Conservation (phyloP, 23 tunicate genomes). For the Halocynthia aurantium region DNA sequence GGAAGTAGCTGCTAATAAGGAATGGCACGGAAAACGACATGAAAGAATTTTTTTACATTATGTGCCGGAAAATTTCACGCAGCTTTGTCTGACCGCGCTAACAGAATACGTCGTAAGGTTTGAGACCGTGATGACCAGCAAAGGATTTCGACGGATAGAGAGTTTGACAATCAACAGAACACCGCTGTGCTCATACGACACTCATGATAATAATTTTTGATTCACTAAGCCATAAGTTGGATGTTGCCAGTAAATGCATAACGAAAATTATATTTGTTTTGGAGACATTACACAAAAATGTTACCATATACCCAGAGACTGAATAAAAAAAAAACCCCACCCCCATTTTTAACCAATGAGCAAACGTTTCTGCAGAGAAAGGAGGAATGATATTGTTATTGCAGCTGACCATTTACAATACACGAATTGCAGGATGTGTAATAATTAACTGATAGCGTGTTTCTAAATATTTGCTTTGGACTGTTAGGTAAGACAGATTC, state of each 20-base stretch:
- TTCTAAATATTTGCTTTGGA: no score
- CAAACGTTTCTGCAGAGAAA: no score
- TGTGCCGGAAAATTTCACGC: constrained; percentile 41
- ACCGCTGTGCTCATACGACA: constrained; percentile 29
- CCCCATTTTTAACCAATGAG: no score
- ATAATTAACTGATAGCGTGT: no score
- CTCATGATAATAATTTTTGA: background rate
- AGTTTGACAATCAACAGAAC: constrained; percentile 44
- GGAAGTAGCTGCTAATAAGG: background rate
- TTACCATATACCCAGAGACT: no score
- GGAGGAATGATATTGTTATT: no score
- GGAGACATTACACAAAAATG: no score
- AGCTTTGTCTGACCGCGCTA: constrained; percentile 46
- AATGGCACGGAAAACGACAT: background rate
- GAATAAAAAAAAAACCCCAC: no score
- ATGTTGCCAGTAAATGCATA: background rate
- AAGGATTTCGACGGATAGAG: constrained; percentile 30
- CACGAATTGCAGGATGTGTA: no score
- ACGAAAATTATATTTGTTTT: no score
- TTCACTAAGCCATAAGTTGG: background rate
- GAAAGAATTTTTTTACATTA: constrained; percentile 26
- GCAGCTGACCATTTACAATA: no score
- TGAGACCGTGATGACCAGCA: constrained; percentile 46
- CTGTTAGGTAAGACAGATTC: no score
- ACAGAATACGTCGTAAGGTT: constrained; percentile 33